Evolutionary conservation across 2,888 invertebrate species (phyloP), one percentile per base, ranked within the genome.

Genomic region (Phragmatobia fuliginosa): DNA sequence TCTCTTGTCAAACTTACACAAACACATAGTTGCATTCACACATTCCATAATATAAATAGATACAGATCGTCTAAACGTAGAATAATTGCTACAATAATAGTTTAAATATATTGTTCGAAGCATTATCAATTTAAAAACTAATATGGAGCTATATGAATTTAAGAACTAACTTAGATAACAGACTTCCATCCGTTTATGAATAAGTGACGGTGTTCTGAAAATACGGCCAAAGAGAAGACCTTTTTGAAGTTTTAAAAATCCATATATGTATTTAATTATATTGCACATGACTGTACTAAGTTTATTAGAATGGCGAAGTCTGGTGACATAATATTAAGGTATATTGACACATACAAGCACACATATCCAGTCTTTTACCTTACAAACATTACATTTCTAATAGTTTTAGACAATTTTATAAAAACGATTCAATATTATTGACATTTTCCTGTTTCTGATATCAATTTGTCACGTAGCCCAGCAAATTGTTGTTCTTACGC

Each of bases 301-400:
- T 33, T 31, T 69, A 36, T 59, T 66, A 59, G 18, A 59, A 25
- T 31, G 18, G 8, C 32, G 25, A 28, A 21, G 28, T 28, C 6
- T 25, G 62, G 28, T 25, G 28, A 25, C 36, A 25, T 45, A n/a
- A 49, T 10, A 49, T 49, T 21, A 18, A 38, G 16, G 32, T 60
- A 60, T 38, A 16, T 61, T 61, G 56, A 56, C 21, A 52, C 21
- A 41, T 62, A 45, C 62, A 62, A 63, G 67, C 41, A 70, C 25
- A 64, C 62, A 59, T 68, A 66, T 32, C 66, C 81, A 73, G 73
- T 76, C 72, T 72, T 72, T 67, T n/a, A 64, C 68, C 62, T 65
- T 62, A 62, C 32, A 31, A n/a, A 62, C 28, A 62, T 62, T 68
- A 72, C 61, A 73, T 68, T 66, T 38, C 32, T 62, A 68, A 68